phyloP scores from a whole-genome alignment of 1,140 invertebrate genomes.

The Bombus superbus region DNA sequence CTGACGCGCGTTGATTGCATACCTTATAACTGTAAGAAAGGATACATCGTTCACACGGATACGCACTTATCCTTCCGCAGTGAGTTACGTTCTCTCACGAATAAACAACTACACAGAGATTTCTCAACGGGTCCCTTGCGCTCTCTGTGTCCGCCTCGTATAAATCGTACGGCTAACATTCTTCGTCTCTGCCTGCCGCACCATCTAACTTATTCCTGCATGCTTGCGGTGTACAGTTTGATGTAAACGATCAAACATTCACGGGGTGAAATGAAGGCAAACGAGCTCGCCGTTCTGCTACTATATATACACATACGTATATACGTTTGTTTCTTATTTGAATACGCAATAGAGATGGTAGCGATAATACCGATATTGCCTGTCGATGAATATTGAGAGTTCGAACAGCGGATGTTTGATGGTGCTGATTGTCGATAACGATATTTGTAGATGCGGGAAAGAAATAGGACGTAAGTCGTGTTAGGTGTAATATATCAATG shows the following conservation, averaged over 20 bases:
- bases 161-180: conserved; percentile 24
- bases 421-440: background rate
- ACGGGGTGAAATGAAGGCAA: background rate
- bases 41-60: conserved; percentile 51
- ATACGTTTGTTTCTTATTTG: background rate
- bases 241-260: conserved; percentile 35
- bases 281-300: too few relatives aligned
- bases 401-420: background rate
- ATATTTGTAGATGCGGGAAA: background rate
- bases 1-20: conserved; percentile 48
- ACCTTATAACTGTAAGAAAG: conserved; percentile 53
- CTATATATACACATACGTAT: background rate
- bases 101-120: conserved; percentile 64
- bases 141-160: background rate
- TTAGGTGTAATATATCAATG: background rate
- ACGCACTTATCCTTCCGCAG: conserved; percentile 43
- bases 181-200: background rate
- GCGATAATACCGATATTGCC: background rate
- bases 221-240: too few relatives aligned
- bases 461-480: background rate
- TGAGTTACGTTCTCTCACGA: conserved; percentile 46
- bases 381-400: background rate
- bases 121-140: conserved; percentile 51
- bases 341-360: background rate
- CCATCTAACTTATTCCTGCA: background rate